Evolutionary conservation across 2,888 invertebrate species (phyloP).

Genomic region (Caenorhabditis wallacei): DNA sequence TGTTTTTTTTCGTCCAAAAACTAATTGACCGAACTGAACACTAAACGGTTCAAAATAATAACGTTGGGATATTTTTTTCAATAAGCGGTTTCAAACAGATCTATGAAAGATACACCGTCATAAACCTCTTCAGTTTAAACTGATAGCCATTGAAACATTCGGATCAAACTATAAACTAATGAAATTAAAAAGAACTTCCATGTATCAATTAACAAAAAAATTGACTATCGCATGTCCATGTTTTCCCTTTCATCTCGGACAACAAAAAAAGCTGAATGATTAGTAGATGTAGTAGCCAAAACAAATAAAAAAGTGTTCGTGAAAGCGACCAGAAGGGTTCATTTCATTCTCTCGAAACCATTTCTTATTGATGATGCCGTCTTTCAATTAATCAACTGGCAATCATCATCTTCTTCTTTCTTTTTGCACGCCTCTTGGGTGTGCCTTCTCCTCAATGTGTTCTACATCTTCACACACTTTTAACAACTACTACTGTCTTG

Average conservation of each 20-base stretch:
- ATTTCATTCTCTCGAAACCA: conserved; percentile 31
- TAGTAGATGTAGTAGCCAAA: conserved; percentile 3
- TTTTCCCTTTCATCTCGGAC: conserved; percentile 15
- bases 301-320: conserved; percentile 6
- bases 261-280: conserved; percentile 13
- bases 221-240: background rate
- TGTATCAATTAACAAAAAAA: background rate
- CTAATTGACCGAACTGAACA: too few relatives aligned
- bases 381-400: conserved; percentile 58
- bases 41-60: too few relatives aligned
- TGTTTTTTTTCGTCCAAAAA: too few relatives aligned
- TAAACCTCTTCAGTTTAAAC: too few relatives aligned
- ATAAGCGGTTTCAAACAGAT: too few relatives aligned
- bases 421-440: conserved; percentile 60
- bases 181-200: background rate
- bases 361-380: conserved; percentile 29
- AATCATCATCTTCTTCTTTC: conserved; percentile 53
- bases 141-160: background rate
- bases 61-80: too few relatives aligned
- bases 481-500: conserved; percentile 1
- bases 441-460: conserved; percentile 59
- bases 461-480: conserved; percentile 44
- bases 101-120: too few relatives aligned
- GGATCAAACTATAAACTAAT: conserved; percentile 10
- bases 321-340: background rate